Evolutionary conservation across 2,888 invertebrate species (phyloP).

Genomic region (Dorcus parallelipipedus): DNA sequence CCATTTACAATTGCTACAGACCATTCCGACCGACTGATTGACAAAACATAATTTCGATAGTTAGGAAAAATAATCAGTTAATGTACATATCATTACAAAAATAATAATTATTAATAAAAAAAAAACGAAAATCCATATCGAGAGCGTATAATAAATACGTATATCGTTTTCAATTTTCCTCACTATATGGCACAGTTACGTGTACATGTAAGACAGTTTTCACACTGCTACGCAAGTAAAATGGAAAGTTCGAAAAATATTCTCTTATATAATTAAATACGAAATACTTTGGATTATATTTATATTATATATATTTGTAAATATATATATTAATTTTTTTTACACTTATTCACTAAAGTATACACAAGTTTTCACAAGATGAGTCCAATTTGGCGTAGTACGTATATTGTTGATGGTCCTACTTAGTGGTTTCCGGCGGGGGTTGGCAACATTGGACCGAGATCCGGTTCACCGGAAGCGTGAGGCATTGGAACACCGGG

Average conservation of each 20-base stretch:
- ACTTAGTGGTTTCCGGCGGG: constrained; percentile 38
- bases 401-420: constrained; percentile 35
- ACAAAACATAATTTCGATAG: background rate
- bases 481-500: constrained; percentile 40
- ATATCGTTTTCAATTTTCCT: constrained; percentile 31
- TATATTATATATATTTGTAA: constrained; percentile 29
- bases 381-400: constrained; percentile 42
- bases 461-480: constrained; percentile 40
- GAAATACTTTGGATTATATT: constrained; percentile 43
- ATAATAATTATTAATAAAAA: no score
- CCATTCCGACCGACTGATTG: background rate
- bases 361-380: constrained; percentile 44
- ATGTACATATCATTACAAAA: background rate
- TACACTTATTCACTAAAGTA: constrained; percentile 46
- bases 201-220: constrained; percentile 5
- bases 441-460: constrained; percentile 37
- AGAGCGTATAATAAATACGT: constrained; percentile 25
- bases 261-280: constrained; percentile 21
- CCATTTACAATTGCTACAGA: constrained; percentile 23
- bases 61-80: background rate
- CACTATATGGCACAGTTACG: constrained; percentile 32
- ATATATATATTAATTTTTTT: constrained; percentile 36
- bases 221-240: constrained; percentile 13
- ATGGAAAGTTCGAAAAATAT: constrained; percentile 28
- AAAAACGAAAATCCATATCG: background rate